phyloP scores from a whole-genome alignment of 2,797 vertebrate genomes.

The Ctenochaetus hawaiiensis region DNA sequence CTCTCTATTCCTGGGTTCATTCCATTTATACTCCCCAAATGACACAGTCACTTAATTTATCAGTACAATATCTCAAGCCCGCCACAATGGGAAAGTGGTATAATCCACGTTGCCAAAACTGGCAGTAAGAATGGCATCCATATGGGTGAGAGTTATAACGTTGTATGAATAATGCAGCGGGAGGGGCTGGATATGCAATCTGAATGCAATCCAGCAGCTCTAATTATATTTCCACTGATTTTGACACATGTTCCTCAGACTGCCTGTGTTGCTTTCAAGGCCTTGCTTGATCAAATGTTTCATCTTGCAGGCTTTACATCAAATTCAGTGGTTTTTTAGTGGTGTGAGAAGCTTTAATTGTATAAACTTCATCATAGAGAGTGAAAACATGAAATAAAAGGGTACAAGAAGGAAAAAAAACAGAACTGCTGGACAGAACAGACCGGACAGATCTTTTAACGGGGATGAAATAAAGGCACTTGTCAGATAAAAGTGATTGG shows the following conservation, averaged over 20 bases:
- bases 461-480: neutral
- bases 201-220: slow-evolving; percentile 41
- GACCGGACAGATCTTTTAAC: neutral
- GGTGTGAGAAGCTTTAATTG: neutral
- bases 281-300: slow-evolving; percentile 70
- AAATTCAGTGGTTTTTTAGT: slow-evolving; percentile 24
- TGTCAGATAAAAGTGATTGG: too few species aligned
- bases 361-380: neutral
- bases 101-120: slow-evolving; percentile 58
- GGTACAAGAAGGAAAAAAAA: neutral
- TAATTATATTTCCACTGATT: slow-evolving; percentile 67
- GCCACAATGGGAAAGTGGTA: slow-evolving; percentile 61
- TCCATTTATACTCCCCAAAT: slow-evolving; percentile 84
- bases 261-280: slow-evolving; percentile 59
- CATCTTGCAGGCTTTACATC: slow-evolving; percentile 52
- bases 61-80: slow-evolving; percentile 70
- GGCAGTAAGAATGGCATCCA: slow-evolving; percentile 48
- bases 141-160: slow-evolving; percentile 69
- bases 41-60: slow-evolving; percentile 84
- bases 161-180: slow-evolving; percentile 68
- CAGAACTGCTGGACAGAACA: neutral
- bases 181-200: slow-evolving; percentile 45
- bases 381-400: neutral
- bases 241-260: slow-evolving; percentile 60
- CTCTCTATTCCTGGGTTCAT: slow-evolving; percentile 86